phyloP scores from a whole-genome alignment of 1,140 invertebrate genomes.

The Brachionus rubens region DNA sequence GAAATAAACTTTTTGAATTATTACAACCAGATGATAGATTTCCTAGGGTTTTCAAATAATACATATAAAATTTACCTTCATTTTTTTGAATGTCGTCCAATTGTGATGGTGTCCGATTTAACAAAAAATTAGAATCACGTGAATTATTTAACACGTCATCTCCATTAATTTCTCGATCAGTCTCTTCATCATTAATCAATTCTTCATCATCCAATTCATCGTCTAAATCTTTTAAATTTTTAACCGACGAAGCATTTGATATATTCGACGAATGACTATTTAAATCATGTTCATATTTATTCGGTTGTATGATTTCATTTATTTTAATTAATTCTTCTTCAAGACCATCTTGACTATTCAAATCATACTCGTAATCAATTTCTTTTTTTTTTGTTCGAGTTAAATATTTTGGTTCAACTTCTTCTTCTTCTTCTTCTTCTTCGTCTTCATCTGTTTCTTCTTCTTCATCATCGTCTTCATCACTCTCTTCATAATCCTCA shows the following conservation, averaged over 20 bases:
- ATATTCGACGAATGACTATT: slow-evolving; percentile 19
- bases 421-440: slow-evolving; percentile 53
- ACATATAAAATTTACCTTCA: no score
- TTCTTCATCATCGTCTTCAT: slow-evolving; percentile 55
- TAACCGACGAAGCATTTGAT: not conserved
- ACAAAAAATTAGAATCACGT: no score
- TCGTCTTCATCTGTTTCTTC: slow-evolving; percentile 56
- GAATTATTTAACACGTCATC: no score
- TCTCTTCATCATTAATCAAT: no score
- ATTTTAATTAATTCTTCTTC: not conserved
- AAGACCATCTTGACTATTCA: slow-evolving; percentile 1
- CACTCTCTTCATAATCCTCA: slow-evolving; percentile 47
- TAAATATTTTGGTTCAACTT: slow-evolving; percentile 47
- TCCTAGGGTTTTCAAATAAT: no score
- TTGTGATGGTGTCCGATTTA: no score
- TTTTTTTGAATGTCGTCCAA: no score
- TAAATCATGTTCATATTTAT: not conserved
- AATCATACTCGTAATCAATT: slow-evolving; percentile 50
- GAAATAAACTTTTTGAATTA: no score
- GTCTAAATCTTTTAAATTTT: slow-evolving; percentile 7
- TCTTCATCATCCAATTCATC: no score
- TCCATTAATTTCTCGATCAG: no score
- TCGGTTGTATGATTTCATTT: not conserved
- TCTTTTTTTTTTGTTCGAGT: slow-evolving; percentile 49
- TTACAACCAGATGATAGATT: no score